Conservation (phyloP, 1,140 invertebrate species). For the Conopomorpha cramerella region DNA sequence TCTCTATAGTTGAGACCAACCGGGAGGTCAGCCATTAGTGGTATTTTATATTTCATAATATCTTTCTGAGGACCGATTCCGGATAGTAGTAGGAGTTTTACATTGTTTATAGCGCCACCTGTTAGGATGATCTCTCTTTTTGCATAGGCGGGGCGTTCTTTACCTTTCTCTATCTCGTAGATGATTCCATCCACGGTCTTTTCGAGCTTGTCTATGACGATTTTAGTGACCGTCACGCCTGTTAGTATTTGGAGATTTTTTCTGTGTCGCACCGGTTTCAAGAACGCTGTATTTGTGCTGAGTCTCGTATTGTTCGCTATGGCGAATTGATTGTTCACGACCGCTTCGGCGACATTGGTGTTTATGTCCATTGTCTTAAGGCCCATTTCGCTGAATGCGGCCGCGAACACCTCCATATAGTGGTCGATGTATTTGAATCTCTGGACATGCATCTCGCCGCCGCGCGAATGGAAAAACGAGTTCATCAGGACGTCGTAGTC, state of each 20-base stretch:
- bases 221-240: slow-evolving; percentile 62
- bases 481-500: slow-evolving; percentile 49
- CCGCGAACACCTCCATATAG: slow-evolving; percentile 33
- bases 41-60: slow-evolving; percentile 64
- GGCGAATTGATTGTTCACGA: slow-evolving; percentile 55
- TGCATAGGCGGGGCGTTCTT: slow-evolving; percentile 47
- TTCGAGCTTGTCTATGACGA: slow-evolving; percentile 67
- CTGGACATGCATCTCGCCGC: slow-evolving; percentile 43
- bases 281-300: slow-evolving; percentile 64
- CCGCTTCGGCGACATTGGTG: slow-evolving; percentile 49
- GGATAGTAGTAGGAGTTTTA: slow-evolving; percentile 72
- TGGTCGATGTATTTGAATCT: slow-evolving; percentile 39
- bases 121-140: slow-evolving; percentile 69
- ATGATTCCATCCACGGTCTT: slow-evolving; percentile 65
- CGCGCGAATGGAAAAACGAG: slow-evolving; percentile 42
- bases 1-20: slow-evolving; percentile 70
- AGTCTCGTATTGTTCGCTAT: slow-evolving; percentile 62
- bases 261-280: slow-evolving; percentile 58
- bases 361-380: slow-evolving; percentile 38
- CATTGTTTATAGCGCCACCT: slow-evolving; percentile 64
- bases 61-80: slow-evolving; percentile 74
- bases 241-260: slow-evolving; percentile 63
- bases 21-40: slow-evolving; percentile 60
- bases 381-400: slow-evolving; percentile 44
- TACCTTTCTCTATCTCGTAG: slow-evolving; percentile 50